Evolutionary conservation across 35 echinoderm and acorn worm species (phyloP), one percentile per base, ranked within the genome.

Genomic region (Amphiura filiformis): DNA sequence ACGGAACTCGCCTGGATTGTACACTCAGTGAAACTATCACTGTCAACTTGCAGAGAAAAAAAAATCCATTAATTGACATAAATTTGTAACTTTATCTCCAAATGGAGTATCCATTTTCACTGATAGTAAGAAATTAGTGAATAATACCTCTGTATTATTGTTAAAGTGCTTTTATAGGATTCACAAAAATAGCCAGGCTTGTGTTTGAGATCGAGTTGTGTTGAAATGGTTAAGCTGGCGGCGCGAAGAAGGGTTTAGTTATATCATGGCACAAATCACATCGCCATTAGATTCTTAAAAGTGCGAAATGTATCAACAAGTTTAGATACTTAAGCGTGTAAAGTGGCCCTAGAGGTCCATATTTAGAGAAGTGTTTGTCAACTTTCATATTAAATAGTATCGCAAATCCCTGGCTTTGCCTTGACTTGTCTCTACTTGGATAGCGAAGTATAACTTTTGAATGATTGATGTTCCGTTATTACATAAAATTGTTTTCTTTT

Each of bases 31-130:
- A 3, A 11, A 70, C 61, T 70, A n/a, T 18, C 61, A 70, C 28
- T 70, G 61, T 70, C 61, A n/a, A 15, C 61, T 70, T 2, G 26
- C 61, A 70, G n/a, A 70, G 61, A 70, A 18, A 70, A n/a, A n/a
- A 70, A 70, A 15, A 70, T 70, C 61, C 61, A 70, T 70, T 70
- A 70, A 70, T 70, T 70, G 61, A 70, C 61, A 15, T 70, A 70
- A 70, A 70, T 70, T 18, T 11, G 9, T 2, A 70, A 11, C 26
- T 70, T 70, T 30, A 70, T 70, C 26, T n/a, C 61, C 9, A 70
- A 70, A 15, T 70, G 61, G 61, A 70, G 61, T 70, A 18, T 70
- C 61, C 61, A 11, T 15, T 70, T 11, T 18, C 26, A 3, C 7
- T n/a, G 9, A n/a, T 70, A 70, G 7, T 70, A 70, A 70, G 61